Evolutionary conservation across 2,113 vertebrate genomes (phyloP), one percentile per base, ranked within the genome.

Genomic region (Callopanchax toddi): DNA sequence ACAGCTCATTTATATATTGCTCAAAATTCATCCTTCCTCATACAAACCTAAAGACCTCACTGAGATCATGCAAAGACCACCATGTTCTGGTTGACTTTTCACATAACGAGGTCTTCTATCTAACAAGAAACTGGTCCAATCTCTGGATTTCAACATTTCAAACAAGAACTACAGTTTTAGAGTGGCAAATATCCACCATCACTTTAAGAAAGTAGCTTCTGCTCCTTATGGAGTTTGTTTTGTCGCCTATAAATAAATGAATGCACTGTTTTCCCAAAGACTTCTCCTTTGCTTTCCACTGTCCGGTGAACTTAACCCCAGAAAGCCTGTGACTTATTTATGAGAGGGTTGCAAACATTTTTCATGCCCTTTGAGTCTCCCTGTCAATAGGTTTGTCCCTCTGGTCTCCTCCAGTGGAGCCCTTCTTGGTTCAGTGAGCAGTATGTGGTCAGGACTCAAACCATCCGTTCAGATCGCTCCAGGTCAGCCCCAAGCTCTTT

Each of bases 401-500:
- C 21, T 39, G 53, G 53, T 23, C 37, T 21, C n/a, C 11, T 22
- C 18, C 13, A 1, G n/a, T 21, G 32, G 18, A 54, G 6, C 29
- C 32, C n/a, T 21, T 13, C 12, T 23, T 55, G 53, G 53, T 23
- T 55, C 53, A 55, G 34, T 55, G 36, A 34, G 21, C 53, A 39
- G 20, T 16, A 22, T 55, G 37, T 40, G 53, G 49, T 34, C 17
- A 12, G 50, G 50, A 52, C 34, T 55, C 36, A 40, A 55, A 39
- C 53, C 53, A 55, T 10, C 53, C 34, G 34, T 55, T 55, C 21
- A 55, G 15, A 23, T 55, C 23, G 53, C 53, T 55, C 34, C 53
- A 22, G 53, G 53, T 39, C 53, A 55, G 53, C 53, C 53, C 37
- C 34, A 39, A 55, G 53, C 34, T 39, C 2, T 55, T 55, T 40